Evolutionary conservation across 2,888 invertebrate genomes (phyloP), one percentile per base, ranked within the genome.

Genomic region (Drosophila limbata): DNA sequence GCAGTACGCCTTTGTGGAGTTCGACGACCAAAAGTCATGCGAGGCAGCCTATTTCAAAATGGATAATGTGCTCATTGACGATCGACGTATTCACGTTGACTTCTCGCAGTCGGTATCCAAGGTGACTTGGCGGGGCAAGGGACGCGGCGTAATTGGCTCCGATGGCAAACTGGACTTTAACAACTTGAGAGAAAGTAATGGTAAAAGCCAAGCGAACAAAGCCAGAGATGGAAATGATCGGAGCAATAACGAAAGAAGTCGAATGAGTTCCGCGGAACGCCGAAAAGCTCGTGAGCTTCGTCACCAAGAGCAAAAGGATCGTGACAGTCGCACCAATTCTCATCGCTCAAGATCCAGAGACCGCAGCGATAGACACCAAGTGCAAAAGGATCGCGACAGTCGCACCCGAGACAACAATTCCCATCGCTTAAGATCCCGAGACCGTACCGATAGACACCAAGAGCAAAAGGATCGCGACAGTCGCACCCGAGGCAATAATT

Each of bases 21-120:
- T 99, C 93, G 96, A 96, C 72, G 96, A 98, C 57, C 95, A 95
- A 76, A 97, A 97, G 88, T 94, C 97, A 0, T 99, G 99, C 93
- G 99, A 99, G 93, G 97, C 97, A 84, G 99, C 99, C 1, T 99
- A 97, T 93, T 98, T 99, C 90, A 99, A 99, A 94, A 99, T 99
- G 99, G 99, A 99, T 92, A 99, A 99, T 93, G 99, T 99, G 0
- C 93, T 99, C 6, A 99, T 99, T 85, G 99, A 99, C 93, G 99
- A 99, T 91, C 94, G 99, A 28, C 94, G 99, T 75, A 99, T 99
- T 89, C 99, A 99, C 93, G 99, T 99, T 0, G 99, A 99, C 93
- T 99, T 99, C 93, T 99, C 98, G 75, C 99, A 99, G 92, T 99
- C 99, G 52, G 99, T 99, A 0, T 96, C 99, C 2, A 99, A 98